Percentiles rank a stretch among this genome's conserved stretches.
Conservation (phyloP, 1,140 invertebrate species). For the Saxidomus purpurata region DNA sequence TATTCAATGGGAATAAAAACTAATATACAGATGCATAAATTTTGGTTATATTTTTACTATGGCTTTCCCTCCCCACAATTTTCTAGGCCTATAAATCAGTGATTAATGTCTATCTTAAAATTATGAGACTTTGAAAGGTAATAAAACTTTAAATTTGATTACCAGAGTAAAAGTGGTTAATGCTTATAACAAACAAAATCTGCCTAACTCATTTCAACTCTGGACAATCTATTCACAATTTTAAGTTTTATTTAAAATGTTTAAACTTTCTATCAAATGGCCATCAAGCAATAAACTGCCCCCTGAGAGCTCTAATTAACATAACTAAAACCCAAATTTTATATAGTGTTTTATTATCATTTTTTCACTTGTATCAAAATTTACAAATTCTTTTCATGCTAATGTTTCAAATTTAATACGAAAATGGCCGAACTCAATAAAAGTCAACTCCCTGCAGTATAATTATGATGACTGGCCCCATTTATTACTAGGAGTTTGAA, state of each 20-base stretch:
- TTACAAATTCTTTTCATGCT: slow-evolving; percentile 5
- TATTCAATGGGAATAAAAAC: no score
- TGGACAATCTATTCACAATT: no score
- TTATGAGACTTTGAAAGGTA: no score
- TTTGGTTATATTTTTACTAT: no score
- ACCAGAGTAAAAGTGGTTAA: no score
- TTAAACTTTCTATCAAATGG: slow-evolving; percentile 14
- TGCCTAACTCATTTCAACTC: no score
- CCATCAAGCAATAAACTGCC: background rate
- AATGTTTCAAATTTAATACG: slow-evolving; percentile 32
- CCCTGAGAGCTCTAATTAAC: background rate
- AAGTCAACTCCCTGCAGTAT: slow-evolving; percentile 20
- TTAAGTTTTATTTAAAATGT: background rate
- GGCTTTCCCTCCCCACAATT: no score
- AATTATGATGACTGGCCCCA: slow-evolving; percentile 34
- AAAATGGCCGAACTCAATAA: slow-evolving; percentile 30
- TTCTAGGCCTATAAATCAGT: no score
- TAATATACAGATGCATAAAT: no score
- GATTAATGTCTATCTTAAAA: no score
- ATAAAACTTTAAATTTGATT: no score
- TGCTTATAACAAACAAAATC: no score
- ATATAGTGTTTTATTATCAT: background rate
- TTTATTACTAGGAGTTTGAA: slow-evolving; percentile 35
- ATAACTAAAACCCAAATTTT: background rate
- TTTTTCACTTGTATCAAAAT: slow-evolving; percentile 25